Conservation (phyloP, 2,113 vertebrate genomes). For the Colossoma macropomum region DNA sequence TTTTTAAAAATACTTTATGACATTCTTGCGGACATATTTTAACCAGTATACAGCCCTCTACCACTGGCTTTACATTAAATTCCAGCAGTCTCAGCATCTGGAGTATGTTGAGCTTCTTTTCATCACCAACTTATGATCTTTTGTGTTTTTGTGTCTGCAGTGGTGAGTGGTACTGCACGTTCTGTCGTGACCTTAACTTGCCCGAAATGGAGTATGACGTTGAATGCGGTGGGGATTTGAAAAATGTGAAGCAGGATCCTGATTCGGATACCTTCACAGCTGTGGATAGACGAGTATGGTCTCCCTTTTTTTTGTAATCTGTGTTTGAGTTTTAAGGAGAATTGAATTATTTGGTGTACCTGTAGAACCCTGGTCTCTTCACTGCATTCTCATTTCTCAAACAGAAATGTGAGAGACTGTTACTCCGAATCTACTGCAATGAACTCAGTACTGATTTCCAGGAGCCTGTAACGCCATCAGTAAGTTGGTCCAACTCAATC, state of each 20-base stretch:
- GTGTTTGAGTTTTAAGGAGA: background rate
- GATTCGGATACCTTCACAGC: slow-evolving; percentile 66
- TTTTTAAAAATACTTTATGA: no score
- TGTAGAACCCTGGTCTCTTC: background rate
- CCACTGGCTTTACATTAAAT: background rate
- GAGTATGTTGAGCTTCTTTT: background rate
- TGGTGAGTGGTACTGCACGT: slow-evolving; percentile 94
- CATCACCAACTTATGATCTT: background rate
- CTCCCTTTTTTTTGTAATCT: background rate
- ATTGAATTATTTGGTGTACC: background rate
- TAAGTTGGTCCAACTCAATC: slow-evolving; percentile 68
- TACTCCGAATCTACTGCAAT: slow-evolving; percentile 90
- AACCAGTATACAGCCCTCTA: no score
- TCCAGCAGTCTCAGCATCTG: no score
- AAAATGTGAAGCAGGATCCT: slow-evolving; percentile 58
- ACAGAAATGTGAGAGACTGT: slow-evolving; percentile 91
- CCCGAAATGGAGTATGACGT: slow-evolving; percentile 91
- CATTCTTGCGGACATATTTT: no score
- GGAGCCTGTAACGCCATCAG: slow-evolving; percentile 87
- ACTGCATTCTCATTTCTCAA: background rate
- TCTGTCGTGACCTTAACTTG: slow-evolving; percentile 86
- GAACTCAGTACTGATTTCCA: slow-evolving; percentile 96
- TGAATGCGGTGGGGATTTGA: slow-evolving; percentile 74
- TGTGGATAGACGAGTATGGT: slow-evolving; percentile 84
- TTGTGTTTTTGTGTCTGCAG: slow-evolving; percentile 69